Evolutionary conservation across 2,888 invertebrate genomes (phyloP).

Genomic region (Latrodectus hesperus): DNA sequence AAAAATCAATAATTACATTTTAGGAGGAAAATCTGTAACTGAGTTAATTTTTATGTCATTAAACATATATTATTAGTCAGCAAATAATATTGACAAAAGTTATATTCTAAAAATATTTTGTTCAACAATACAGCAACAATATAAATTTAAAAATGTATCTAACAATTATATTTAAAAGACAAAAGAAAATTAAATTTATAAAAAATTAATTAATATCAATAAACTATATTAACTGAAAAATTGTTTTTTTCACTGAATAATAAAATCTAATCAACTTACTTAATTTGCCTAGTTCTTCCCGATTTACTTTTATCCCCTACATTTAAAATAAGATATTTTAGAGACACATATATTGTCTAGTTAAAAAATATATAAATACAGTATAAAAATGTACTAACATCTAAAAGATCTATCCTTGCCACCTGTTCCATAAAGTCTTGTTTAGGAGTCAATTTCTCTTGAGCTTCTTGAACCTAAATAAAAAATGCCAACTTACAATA

Average conservation of each 20-base stretch:
- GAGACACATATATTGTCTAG: neutral
- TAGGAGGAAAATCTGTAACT: neutral
- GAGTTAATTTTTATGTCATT: no score
- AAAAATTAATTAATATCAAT: no score
- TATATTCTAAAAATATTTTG: no score
- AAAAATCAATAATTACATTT: neutral
- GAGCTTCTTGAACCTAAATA: slow-evolving; percentile 26
- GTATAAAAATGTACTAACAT: slow-evolving; percentile 15
- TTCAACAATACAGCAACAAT: no score
- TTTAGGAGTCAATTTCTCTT: slow-evolving; percentile 22
- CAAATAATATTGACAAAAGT: no score
- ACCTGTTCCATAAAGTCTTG: slow-evolving; percentile 41
- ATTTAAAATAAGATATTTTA: slow-evolving; percentile 8
- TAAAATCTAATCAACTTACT: slow-evolving; percentile 26
- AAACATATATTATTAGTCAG: no score
- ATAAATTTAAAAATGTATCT: no score
- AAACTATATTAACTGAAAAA: neutral
- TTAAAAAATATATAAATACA: neutral
- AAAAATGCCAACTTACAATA: neutral
- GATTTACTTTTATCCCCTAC: slow-evolving; percentile 43
- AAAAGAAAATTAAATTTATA: no score
- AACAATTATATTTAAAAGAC: no score
- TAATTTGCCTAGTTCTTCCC: slow-evolving; percentile 54
- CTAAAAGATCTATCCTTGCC: slow-evolving; percentile 25
- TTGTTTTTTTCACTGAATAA: neutral